Conservation (phyloP, 2,113 vertebrate genomes). For the Hippocampus barbouri region DNA sequence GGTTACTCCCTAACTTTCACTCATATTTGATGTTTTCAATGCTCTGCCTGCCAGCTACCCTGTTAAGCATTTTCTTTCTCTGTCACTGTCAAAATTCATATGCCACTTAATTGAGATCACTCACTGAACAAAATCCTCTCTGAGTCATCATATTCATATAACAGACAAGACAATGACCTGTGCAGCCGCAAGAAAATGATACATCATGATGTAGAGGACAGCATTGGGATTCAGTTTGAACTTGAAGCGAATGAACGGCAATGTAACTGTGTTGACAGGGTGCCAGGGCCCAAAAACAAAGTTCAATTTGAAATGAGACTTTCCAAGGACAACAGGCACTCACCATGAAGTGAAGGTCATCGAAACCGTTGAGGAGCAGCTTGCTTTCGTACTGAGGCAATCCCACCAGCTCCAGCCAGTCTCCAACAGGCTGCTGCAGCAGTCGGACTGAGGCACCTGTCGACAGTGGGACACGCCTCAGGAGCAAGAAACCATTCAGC, state of each 20-base stretch:
- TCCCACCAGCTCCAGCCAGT: slow-evolving; percentile 93
- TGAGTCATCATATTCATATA: no score
- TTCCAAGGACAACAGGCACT: slow-evolving; percentile 34
- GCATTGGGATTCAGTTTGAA: no score
- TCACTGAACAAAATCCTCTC: background rate
- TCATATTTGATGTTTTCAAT: no score
- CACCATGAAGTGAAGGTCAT: slow-evolving; percentile 96
- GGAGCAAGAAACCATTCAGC: slow-evolving; percentile 87
- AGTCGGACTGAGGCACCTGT: slow-evolving; percentile 79
- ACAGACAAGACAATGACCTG: no score
- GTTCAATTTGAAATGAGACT: background rate
- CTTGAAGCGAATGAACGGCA: background rate
- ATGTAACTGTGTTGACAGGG: background rate
- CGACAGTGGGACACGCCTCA: slow-evolving; percentile 91
- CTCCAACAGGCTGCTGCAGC: slow-evolving; percentile 90
- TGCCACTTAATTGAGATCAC: no score
- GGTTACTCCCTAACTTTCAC: no score
- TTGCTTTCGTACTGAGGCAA: slow-evolving; percentile 97
- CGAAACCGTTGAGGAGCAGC: slow-evolving; percentile 93
- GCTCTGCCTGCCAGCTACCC: background rate
- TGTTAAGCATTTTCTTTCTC: background rate
- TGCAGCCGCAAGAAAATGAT: background rate
- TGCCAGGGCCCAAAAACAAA: background rate
- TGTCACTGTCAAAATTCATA: no score
- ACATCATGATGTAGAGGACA: no score